These are phyloP conservation scores for Latheticus oryzae DNA, from an alignment of 2,888 invertebrate species.

Conservation along the genomic window DNA sequence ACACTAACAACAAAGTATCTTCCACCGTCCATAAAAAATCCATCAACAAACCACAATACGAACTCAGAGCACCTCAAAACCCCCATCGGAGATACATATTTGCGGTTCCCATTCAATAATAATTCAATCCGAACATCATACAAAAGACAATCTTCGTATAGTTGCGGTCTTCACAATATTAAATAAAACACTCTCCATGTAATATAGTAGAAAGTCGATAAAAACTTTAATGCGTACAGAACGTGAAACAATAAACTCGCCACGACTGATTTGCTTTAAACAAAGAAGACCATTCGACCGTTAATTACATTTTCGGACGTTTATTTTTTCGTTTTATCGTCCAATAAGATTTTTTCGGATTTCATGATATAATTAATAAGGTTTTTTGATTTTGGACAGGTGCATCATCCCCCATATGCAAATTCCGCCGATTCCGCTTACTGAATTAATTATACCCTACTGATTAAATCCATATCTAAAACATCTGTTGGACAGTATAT, in stretches of 20 bases:
- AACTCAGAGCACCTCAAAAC: conserved; percentile 31
- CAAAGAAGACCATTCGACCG: conserved; percentile 44
- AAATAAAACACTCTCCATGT: conserved; percentile 28
- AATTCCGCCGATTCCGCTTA: conserved; percentile 4
- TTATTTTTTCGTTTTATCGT: too few species aligned
- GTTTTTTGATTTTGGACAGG: conserved; percentile 5
- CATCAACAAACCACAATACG: conserved; percentile 38
- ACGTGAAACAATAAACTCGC: conserved; percentile 48
- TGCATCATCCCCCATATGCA: conserved; percentile 17
- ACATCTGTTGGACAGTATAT: conserved; percentile 53
- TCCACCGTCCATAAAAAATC: conserved; percentile 27
- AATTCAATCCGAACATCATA: conserved; percentile 35
- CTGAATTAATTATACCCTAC: conserved; percentile 21
- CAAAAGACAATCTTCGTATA: conserved; percentile 25
- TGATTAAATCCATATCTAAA: conserved; percentile 34
- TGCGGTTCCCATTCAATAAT: conserved; percentile 38
- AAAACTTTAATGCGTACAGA: conserved; percentile 34
- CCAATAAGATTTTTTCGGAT: conserved; percentile 17
- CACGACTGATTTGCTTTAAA: conserved; percentile 49
- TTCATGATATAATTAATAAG: background rate
- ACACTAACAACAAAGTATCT: conserved; percentile 29
- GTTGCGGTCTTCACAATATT: conserved; percentile 36
- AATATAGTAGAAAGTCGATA: conserved; percentile 38
- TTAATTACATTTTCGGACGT: conserved; percentile 35
- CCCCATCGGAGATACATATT: conserved; percentile 31